A percentile compares a stretch with the other conserved stretches of the same genome.
phyloP scores from a whole-genome alignment of 2,113 vertebrate genomes.

The Tamias sibiricus region DNA sequence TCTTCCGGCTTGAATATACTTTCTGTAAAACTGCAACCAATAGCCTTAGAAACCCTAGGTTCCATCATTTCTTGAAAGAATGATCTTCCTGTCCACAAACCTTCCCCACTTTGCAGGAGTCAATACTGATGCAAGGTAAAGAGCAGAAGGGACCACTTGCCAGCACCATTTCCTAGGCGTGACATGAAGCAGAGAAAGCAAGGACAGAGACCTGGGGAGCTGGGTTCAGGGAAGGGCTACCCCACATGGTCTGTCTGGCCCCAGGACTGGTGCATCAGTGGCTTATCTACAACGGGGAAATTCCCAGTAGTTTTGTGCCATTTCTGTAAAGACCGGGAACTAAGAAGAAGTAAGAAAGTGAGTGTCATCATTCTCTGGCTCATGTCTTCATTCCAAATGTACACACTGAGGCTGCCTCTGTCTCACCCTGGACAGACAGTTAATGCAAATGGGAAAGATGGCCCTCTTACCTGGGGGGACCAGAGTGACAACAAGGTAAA shows the following conservation, averaged over 20 bases:
- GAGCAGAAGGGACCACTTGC: fast-evolving
- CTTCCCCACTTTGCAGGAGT: not conserved
- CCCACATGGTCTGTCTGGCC: fast-evolving
- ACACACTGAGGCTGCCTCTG: fast-evolving
- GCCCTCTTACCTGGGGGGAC: not conserved
- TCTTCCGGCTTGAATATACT: not conserved
- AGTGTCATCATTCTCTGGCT: not conserved
- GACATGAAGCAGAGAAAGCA: not conserved
- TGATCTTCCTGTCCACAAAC: not conserved
- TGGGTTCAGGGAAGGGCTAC: not conserved
- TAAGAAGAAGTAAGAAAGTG: not conserved
- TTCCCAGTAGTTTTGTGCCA: not conserved
- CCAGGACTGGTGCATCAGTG: not conserved
- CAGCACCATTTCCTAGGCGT: not conserved
- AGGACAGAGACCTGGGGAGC: too few species aligned
- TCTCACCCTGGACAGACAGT: not conserved
- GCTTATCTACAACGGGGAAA: not conserved
- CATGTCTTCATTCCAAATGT: fast-evolving
- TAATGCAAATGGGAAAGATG: not conserved
- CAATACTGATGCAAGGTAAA: not conserved
- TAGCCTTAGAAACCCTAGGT: not conserved
- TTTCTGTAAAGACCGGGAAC: not conserved
- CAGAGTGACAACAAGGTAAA: not conserved
- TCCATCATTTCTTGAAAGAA: not conserved
- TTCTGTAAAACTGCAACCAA: not conserved